Evolutionary conservation across 2,888 invertebrate genomes (phyloP), one percentile per base, ranked within the genome.

Genomic region (Agrochola macilenta): DNA sequence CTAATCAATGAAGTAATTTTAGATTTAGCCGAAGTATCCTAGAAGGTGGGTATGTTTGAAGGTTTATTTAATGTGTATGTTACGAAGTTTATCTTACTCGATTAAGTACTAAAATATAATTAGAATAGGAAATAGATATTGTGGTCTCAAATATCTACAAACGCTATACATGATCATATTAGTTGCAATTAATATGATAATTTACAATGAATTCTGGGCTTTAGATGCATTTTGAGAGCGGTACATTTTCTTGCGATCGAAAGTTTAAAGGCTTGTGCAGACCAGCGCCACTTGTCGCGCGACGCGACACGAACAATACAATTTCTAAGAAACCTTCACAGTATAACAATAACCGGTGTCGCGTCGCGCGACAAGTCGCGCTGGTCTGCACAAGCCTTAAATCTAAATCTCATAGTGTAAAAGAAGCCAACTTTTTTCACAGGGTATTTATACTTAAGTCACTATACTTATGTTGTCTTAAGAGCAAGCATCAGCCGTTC

Each of bases 1-100:
- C 35, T 52, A 65, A 61, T 82, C 69, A 82, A 69, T 72, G 35
- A 54, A 57, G 35, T 30, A 17, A 54, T 52, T 74, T 79, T 43
- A 7, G 23, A 39, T 49, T 46, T 39, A 61, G n/a, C 9, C 14
- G 1, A 14, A 35, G 54, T 46, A 7, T 63, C 35, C 8, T n/a
- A 11, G 20, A 43, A 9, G 23, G 1, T 39, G 46, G 14, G 20
- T 35, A 54, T 35, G 4, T 39, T 26, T 14, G 11, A 14, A 14
- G 20, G n/a, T 39, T 9, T 26, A 43, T 30, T 35, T 26, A 17
- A n/a, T 43, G n/a, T 63, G 30, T 12, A 17, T 17, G 9, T 14
- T 57, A n/a, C 14, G 2, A 7, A 52, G 39, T 69, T 57, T 26
- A 57, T 20, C 3, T 39, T 39, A 20, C 14, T 26, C 5, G 7